Evolutionary conservation across 1,140 invertebrate genomes (phyloP).

Genomic region (Trypoxylus dichotomus): DNA sequence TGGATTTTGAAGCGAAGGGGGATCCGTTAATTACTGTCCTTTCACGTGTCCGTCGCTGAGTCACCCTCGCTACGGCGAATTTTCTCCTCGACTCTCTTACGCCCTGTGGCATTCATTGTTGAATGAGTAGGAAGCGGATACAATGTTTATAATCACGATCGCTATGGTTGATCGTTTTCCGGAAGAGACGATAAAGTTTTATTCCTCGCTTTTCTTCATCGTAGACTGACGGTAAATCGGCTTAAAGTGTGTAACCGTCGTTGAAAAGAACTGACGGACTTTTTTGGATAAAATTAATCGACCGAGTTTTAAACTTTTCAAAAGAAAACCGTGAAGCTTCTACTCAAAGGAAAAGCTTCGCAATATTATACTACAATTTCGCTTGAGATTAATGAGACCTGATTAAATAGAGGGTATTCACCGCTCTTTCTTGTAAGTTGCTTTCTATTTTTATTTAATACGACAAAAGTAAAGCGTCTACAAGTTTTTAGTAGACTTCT

Average conservation of each 20-base stretch:
- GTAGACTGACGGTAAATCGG: background rate
- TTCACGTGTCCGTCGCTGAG: background rate
- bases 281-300: background rate
- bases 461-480: too few species aligned
- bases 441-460: too few species aligned
- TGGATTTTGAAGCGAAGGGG: background rate
- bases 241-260: background rate
- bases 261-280: background rate
- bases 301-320: background rate
- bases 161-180: background rate
- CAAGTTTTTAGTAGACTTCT: too few species aligned
- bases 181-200: background rate
- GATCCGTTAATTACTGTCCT: background rate
- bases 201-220: background rate
- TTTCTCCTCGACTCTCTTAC: background rate
- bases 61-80: background rate
- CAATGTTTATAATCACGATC: background rate
- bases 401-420: background rate
- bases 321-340: background rate
- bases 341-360: background rate
- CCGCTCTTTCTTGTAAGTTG: too few species aligned
- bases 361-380: background rate
- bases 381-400: background rate
- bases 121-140: background rate
- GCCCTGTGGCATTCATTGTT: background rate